Base-by-base conservation (phyloP, 2,888 invertebrate genomes). In the Agrotis puta region DNA sequence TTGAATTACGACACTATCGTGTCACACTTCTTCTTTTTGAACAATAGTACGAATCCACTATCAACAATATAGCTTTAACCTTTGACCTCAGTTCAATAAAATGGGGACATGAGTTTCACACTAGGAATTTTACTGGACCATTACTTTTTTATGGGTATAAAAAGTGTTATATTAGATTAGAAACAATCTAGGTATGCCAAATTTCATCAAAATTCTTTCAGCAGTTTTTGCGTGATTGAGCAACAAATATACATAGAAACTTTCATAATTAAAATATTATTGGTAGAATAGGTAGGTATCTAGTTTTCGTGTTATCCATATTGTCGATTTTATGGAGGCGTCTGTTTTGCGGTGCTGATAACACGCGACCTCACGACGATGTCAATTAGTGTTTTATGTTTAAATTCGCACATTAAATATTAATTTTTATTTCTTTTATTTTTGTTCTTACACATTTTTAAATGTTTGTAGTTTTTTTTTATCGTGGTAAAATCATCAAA, bases 311-410 rank as follows among this genome's bases (percentile, higher is more conserved):
- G 53, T 50, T 64, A 71, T 45, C 33, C 16, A 27, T 20, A 33
- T 18, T 27, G 16, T 11, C 69, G 53, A 20, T 43, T 33, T 47
- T 57, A 50, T 43, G 62, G 47, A 65, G 13, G 62, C 64, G 61
- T 68, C 71, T 79, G 79, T 79, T 79, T 75, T 71, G 7, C 58
- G 45, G 14, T 11, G 0, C 24, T 13, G 83, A 83, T 83, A 83
- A 83, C 61, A 74, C 39, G 5, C 76, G 83, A 83, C 79, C 82
- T 79, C 70, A 72, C 70, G 56, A 64, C 24, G 56, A 64, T 20
- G 33, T 57, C 59, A 78, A 77, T 78, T 74, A 64, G 69, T 61
- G 0, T 63, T 63, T 68, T 53, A 72, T 67, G 56, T 64, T 45
- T 51, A 57, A 68, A 59, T 64, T 70, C 59, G 24, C 59, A 45